Percentiles rank a stretch among this genome's conserved stretches.
Evolutionary conservation across 2,888 invertebrate genomes (phyloP).

Genomic region (Ectropis crepuscularia): DNA sequence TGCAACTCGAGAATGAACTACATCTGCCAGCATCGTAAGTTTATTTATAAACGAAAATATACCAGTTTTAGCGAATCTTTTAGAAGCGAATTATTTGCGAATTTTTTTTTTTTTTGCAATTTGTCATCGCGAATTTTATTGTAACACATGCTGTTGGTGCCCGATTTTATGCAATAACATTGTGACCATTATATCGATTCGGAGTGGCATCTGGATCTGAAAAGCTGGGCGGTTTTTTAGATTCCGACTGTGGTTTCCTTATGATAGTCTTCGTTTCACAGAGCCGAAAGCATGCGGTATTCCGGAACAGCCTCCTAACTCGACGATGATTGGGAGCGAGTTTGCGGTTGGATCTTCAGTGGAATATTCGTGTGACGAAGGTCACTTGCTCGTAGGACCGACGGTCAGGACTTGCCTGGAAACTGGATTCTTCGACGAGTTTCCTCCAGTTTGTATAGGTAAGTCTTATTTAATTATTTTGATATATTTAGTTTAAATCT

Average conservation of each 20-base stretch:
- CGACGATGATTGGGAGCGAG: slow-evolving; percentile 91
- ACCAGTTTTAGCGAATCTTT: slow-evolving; percentile 18
- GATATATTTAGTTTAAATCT: too few relatives aligned
- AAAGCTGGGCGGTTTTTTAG: neutral
- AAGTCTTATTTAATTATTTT: slow-evolving; percentile 64
- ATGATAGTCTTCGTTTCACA: slow-evolving; percentile 57
- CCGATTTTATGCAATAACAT: too few relatives aligned
- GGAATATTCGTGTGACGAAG: slow-evolving; percentile 93
- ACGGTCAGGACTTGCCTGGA: slow-evolving; percentile 92
- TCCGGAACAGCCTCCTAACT: slow-evolving; percentile 97
- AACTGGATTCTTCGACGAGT: slow-evolving; percentile 97
- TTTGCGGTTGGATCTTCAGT: slow-evolving; percentile 93
- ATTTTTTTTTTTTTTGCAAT: neutral
- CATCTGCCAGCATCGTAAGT: slow-evolving; percentile 97
- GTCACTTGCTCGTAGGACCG: slow-evolving; percentile 94
- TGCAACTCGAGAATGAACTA: slow-evolving; percentile 93
- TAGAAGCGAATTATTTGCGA: slow-evolving; percentile 16
- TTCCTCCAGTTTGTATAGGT: slow-evolving; percentile 97
- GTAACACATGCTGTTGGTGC: too few relatives aligned
- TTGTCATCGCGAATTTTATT: too few relatives aligned
- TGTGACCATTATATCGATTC: too few relatives aligned
- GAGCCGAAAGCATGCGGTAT: slow-evolving; percentile 96
- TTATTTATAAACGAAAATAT: slow-evolving; percentile 40
- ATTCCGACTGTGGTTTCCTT: neutral
- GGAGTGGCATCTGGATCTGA: neutral